These are phyloP conservation scores for Tromatobia lineatoria DNA, from an alignment of 2,888 invertebrate genomes.

Conservation along the genomic window DNA sequence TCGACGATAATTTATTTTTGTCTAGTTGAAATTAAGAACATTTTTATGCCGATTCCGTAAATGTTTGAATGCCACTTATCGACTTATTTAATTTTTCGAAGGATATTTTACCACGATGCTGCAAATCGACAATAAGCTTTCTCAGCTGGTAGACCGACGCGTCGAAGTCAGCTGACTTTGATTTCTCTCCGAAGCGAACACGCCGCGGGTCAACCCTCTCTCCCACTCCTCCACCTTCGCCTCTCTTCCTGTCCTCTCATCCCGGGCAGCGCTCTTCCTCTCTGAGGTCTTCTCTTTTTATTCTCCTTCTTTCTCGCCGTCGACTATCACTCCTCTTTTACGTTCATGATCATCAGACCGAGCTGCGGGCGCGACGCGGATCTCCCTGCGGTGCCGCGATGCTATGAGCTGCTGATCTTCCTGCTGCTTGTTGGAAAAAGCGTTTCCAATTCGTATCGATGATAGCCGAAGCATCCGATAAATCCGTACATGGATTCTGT, in stretches of 20 bases:
- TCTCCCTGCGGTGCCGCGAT: slow-evolving; percentile 63
- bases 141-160: slow-evolving; percentile 49
- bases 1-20: not conserved
- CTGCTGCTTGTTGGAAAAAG: slow-evolving; percentile 66
- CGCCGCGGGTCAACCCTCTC: slow-evolving; percentile 64
- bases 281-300: slow-evolving; percentile 8
- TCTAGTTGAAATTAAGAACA: not conserved
- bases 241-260: slow-evolving; percentile 39
- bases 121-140: slow-evolving; percentile 23
- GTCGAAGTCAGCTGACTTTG: slow-evolving; percentile 68
- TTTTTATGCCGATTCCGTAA: not conserved
- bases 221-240: slow-evolving; percentile 59
- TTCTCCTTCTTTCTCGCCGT: slow-evolving; percentile 29
- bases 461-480: slow-evolving; percentile 66
- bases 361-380: slow-evolving; percentile 64
- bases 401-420: slow-evolving; percentile 50
- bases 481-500: slow-evolving; percentile 25
- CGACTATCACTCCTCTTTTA: slow-evolving; percentile 41
- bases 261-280: slow-evolving; percentile 20
- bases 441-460: slow-evolving; percentile 67
- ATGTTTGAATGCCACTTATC: too few relatives aligned
- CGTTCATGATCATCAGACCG: slow-evolving; percentile 55
- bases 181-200: slow-evolving; percentile 57
- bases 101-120: not conserved
- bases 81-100: too few relatives aligned